Evolutionary conservation across 2,888 invertebrate genomes (phyloP), one percentile per base, ranked within the genome.

Genomic region (Mimas tiliae): DNA sequence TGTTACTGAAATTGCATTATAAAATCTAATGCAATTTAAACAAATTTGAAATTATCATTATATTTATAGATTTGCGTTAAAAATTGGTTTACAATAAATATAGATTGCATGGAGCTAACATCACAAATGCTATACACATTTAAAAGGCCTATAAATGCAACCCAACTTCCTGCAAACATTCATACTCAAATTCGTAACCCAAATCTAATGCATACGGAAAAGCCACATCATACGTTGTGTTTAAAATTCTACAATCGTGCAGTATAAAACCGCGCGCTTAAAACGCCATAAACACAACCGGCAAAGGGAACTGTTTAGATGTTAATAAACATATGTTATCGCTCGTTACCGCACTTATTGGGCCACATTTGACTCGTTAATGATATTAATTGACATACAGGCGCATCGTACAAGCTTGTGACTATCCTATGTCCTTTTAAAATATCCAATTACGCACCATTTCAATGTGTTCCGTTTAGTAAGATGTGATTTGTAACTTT

Each of bases 301-400:
- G 83, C 80, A 72, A 72, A 69, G 65, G 67, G 68, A 72, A 63
- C 71, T 71, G 71, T 72, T 75, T 74, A 72, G 69, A 78, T 77
- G 58, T 38, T 73, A 76, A 82, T 78, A 80, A 85, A 87, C 87
- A 88, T 83, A 81, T 89, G 89, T 83, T 83, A 71, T 68, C 67
- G 62, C 73, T 66, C 72, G 55, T 58, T 48, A 55, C 55, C 55
- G 34, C 19, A 72, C 77, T 81, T 82, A 81, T 80, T 78, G 80
- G 81, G 73, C 73, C 78, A 79, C 84, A 83, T 87, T 82, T 83
- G 81, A 73, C 77, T 70, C 78, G 82, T 80, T 88, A 86, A 87
- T 87, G 82, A 87, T 83, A 84, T 89, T 87, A 90, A 90, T 91
- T 90, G 88, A 88, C 81, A 79, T 75, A 80, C 80, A 76, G 72